Base-by-base conservation (phyloP, 2,888 invertebrate genomes). In the Rhamnusium bicolor region DNA sequence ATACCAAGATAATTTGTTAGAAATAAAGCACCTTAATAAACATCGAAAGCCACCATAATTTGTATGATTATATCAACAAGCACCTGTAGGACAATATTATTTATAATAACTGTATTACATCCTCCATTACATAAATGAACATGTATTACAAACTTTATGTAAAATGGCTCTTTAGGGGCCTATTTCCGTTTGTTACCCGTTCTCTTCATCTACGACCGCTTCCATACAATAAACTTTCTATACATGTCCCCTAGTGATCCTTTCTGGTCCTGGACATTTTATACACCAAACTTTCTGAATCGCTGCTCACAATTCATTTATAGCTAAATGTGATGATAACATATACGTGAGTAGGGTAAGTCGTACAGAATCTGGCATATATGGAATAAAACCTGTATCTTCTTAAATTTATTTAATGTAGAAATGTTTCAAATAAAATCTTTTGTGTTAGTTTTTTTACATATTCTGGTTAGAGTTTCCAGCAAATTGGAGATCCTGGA, bases 281-380 rank as follows among this genome's bases (percentile, higher is more conserved):
- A 40, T 40, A 14, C n/a, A 27, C 58, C 14, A 72, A 75, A 71
- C 76, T 76, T 77, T 73, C 71, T 58, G 72, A 77, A 72, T 73
- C 70, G 71, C 40, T 14, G 46, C 32, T 67, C 32, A 24, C 54
- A 46, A 56, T 32, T 53, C 29, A 53, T 53, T 65, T 61, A 6
- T 19, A 19, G 51, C 5, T 19, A 19, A 19, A 16, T 16, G 19
- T 19, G 51, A 51, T n/a, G n/a, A n/a, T n/a, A n/a, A n/a, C n/a
- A n/a, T n/a, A n/a, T n/a, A n/a, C 51, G 18, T 51, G 12, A 46
- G 24, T 46, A 46, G 2, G n/a, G 8, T 46, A 8, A 24, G 24
- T 24, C 46, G 46, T 46, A n/a, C n/a, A n/a, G n/a, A n/a, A n/a
- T n/a, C n/a, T n/a, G n/a, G n/a, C n/a, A n/a, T n/a, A n/a, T n/a